phyloP scores from a whole-genome alignment of 2,888 invertebrate species.

The Chrysolina americana region DNA sequence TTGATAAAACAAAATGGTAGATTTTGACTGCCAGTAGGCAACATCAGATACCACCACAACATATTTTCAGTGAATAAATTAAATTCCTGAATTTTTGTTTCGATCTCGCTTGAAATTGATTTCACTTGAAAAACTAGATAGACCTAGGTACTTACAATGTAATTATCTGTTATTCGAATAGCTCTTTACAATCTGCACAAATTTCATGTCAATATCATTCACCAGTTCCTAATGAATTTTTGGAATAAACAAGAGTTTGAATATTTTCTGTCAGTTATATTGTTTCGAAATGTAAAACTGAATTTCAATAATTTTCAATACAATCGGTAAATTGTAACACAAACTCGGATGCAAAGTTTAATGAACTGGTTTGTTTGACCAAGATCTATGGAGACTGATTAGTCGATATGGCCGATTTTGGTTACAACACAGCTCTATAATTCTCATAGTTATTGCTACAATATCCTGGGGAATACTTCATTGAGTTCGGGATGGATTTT shows the following conservation, averaged over 20 bases:
- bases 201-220: slow-evolving; percentile 16
- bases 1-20: too few species aligned
- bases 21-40: neutral
- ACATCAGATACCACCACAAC: neutral
- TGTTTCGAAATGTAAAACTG: neutral
- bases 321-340: neutral
- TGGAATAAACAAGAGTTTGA: neutral
- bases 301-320: neutral
- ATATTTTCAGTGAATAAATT: too few species aligned
- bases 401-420: too few species aligned
- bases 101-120: neutral
- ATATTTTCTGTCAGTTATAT: slow-evolving; percentile 2
- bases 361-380: neutral
- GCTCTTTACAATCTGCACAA: neutral
- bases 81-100: too few species aligned
- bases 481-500: too few species aligned
- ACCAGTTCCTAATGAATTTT: slow-evolving; percentile 2
- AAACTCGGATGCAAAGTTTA: neutral
- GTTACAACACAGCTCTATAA: too few species aligned
- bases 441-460: too few species aligned
- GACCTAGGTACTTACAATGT: slow-evolving; percentile 7
- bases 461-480: too few species aligned
- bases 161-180: neutral
- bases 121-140: neutral
- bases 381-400: neutral